phyloP scores from a whole-genome alignment of 1,140 invertebrate species.

The Zeugodacus cucurbitae region DNA sequence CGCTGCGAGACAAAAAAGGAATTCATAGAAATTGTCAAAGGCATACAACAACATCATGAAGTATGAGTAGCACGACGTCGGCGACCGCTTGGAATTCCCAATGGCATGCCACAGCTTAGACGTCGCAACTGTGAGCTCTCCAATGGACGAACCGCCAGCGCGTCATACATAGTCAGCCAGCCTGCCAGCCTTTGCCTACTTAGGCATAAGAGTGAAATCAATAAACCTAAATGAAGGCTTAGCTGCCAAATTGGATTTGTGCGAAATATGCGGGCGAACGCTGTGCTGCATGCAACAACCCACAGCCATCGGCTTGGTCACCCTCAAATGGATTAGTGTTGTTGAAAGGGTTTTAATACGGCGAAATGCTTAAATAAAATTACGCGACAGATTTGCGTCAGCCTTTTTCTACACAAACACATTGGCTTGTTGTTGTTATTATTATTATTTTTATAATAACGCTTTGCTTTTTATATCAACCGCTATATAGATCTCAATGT shows the following conservation, averaged over 20 bases:
- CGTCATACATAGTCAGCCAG: background rate
- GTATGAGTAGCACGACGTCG: background rate
- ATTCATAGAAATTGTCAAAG: background rate
- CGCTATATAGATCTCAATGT: background rate
- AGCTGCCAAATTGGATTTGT: slow-evolving; percentile 58
- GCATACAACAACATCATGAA: no score
- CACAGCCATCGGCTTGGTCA: background rate
- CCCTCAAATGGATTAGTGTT: background rate
- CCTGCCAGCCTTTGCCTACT: background rate
- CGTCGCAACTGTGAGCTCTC: background rate
- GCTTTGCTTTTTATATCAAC: background rate
- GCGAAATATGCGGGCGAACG: slow-evolving; percentile 41
- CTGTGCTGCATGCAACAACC: background rate
- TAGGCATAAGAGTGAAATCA: slow-evolving; percentile 28
- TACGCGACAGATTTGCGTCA: background rate
- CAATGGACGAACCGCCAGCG: background rate
- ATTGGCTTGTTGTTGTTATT: background rate
- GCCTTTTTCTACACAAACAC: background rate
- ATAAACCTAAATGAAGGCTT: slow-evolving; percentile 49
- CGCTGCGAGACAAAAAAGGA: no score
- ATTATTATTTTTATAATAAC: background rate
- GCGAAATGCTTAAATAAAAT: background rate
- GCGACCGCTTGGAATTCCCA: slow-evolving; percentile 18
- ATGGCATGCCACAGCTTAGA: background rate
- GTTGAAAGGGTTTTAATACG: slow-evolving; percentile 13